Evolutionary conservation across 2,113 vertebrate genomes (phyloP).

Genomic region (Cyanoderma ruficeps): DNA sequence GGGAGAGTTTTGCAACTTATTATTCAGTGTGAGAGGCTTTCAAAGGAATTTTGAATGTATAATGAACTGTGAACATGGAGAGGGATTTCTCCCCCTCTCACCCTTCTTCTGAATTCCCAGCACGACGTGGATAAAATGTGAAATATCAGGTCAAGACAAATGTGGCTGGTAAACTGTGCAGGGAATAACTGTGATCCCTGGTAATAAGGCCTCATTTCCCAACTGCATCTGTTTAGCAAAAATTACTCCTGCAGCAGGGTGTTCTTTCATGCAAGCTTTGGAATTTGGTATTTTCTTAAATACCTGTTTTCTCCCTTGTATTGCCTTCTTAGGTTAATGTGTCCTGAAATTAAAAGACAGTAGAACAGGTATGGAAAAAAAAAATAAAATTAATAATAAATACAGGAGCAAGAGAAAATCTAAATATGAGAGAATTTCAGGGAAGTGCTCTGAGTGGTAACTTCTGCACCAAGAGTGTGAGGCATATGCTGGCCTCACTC

Average conservation of each 20-base stretch:
- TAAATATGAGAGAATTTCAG: background rate
- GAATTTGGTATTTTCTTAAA: background rate
- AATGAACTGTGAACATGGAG: conserved; percentile 3
- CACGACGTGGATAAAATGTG: background rate
- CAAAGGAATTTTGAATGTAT: conserved; percentile 31
- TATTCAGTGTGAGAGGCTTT: conserved; percentile 28
- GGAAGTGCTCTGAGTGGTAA: background rate
- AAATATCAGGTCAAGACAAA: background rate
- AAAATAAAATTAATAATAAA: background rate
- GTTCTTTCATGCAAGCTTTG: background rate
- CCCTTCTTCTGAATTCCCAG: conserved; percentile 4
- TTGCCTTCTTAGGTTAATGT: background rate
- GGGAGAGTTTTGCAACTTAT: conserved; percentile 10
- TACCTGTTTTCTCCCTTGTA: background rate
- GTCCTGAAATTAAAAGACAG: background rate
- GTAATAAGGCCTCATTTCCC: background rate
- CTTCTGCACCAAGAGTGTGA: background rate
- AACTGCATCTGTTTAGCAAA: background rate
- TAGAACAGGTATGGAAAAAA: background rate
- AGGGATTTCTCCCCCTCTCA: background rate
- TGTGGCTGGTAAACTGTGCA: background rate
- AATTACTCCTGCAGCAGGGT: background rate
- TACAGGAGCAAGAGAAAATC: background rate
- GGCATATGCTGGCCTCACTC: background rate
- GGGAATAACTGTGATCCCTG: background rate